phyloP scores from a whole-genome alignment of 2,797 vertebrate species.

The Alauda arvensis region DNA sequence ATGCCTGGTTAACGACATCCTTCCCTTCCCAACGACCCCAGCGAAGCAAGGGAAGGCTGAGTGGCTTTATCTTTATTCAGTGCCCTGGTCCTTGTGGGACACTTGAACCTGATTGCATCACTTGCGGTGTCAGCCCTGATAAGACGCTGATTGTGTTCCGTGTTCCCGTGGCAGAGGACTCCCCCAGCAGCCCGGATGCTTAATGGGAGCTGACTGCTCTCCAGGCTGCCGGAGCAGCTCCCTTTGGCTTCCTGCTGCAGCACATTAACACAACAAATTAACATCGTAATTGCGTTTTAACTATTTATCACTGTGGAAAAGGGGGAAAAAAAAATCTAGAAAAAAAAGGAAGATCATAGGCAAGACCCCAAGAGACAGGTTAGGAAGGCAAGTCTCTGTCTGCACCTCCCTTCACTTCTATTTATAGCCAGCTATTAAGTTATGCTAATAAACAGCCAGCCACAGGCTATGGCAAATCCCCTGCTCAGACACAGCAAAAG shows the following conservation, averaged over 20 bases:
- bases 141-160: conserved; percentile 58
- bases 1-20: conserved; percentile 15
- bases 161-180: conserved; percentile 11
- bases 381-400: conserved; percentile 62
- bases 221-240: conserved; percentile 52
- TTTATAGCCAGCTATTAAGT: conserved; percentile 59
- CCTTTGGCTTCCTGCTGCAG: conserved; percentile 61
- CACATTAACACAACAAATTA: conserved; percentile 82
- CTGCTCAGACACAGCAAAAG: not conserved
- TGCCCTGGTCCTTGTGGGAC: conserved; percentile 55
- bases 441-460: conserved; percentile 37
- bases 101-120: conserved; percentile 67
- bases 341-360: not conserved
- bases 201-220: conserved; percentile 78
- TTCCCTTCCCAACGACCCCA: conserved; percentile 12
- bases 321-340: no score
- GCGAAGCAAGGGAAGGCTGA: not conserved
- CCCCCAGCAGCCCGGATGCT: conserved; percentile 73
- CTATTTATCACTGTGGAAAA: conserved; percentile 63
- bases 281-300: conserved; percentile 92
- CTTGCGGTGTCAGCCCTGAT: conserved; percentile 67
- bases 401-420: conserved; percentile 76
- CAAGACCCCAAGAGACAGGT: conserved; percentile 22
- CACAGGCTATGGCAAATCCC: not conserved
- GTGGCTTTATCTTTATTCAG: conserved; percentile 64